Evolutionary conservation across 2,888 invertebrate species (phyloP).

Genomic region (Synergus japonicus): DNA sequence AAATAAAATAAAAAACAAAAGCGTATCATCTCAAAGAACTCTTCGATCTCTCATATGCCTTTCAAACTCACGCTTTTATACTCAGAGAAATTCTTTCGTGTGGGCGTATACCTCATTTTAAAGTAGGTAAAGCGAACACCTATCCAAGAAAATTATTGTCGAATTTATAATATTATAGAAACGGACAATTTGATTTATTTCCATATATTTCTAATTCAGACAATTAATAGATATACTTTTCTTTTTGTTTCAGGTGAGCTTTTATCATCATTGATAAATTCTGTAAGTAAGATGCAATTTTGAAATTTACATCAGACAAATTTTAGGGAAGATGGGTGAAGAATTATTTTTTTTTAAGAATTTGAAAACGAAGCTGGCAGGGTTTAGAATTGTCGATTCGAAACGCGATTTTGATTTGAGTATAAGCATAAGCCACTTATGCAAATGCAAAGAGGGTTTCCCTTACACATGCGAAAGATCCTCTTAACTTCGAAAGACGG

Average conservation of each 20-base stretch:
- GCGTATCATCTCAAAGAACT: background rate
- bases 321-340: no score
- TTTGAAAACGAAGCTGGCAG: background rate
- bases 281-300: background rate
- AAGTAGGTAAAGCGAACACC: background rate
- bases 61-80: background rate
- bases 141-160: background rate
- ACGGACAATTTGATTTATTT: background rate
- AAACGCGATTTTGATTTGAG: slow-evolving; percentile 29
- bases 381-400: background rate
- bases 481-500: slow-evolving; percentile 36
- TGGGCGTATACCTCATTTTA: background rate
- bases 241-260: background rate
- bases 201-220: background rate
- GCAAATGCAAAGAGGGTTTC: slow-evolving; percentile 40
- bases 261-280: background rate
- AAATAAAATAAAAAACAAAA: background rate
- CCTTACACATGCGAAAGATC: slow-evolving; percentile 36
- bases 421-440: slow-evolving; percentile 36
- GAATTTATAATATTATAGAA: background rate
- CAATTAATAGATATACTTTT: background rate
- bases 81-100: background rate
- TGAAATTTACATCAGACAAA: no score
- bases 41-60: background rate
- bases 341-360: background rate